Evolutionary conservation across 1,140 invertebrate species (phyloP), one percentile per base, ranked within the genome.

Genomic region (Philotrypesis tridentata): DNA sequence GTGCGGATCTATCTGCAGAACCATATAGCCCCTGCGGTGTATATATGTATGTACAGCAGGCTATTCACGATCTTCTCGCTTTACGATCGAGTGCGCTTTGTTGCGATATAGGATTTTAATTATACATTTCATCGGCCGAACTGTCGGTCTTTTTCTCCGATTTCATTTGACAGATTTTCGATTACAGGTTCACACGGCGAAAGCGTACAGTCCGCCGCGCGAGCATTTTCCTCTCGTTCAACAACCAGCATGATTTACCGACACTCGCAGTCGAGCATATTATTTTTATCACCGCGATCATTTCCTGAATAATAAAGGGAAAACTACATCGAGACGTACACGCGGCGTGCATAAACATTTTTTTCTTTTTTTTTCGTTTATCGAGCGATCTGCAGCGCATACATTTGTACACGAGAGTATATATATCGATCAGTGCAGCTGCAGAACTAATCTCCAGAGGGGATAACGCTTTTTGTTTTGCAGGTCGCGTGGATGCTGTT

Each of bases 401-500:
- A n/a, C n/a, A n/a, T n/a, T n/a, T n/a, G n/a, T n/a, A n/a, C n/a
- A n/a, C n/a, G n/a, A n/a, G n/a, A n/a, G n/a, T n/a, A n/a, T n/a
- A 37, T 9, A 37, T 37, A 37, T 37, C 9, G 3, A 9, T 37
- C 33, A 5, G 33, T 37, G 33, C 33, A 37, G 3, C 33, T 55
- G 7, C 48, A 55, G n/a, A n/a, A 55, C 48, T 55, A 55, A 55
- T 55, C 21, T 55, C 21, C 48, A 17, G 7, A 55, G 6, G 21
- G 17, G 43, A 11, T 14, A 14, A 17, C 48, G 48, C 48, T 55
- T 7, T n/a, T 55, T 55, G 48, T 55, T 29, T 93, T 94, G 73
- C 92, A 98, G 97, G 96, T 98, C 75, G 97, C 97, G 79, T 98
- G 97, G 97, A 97, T 98, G 95, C 95, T 98, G 89, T 97, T 97